Evolutionary conservation across 2,113 vertebrate species (phyloP).

Genomic region (Nothobranchius kuhntae): DNA sequence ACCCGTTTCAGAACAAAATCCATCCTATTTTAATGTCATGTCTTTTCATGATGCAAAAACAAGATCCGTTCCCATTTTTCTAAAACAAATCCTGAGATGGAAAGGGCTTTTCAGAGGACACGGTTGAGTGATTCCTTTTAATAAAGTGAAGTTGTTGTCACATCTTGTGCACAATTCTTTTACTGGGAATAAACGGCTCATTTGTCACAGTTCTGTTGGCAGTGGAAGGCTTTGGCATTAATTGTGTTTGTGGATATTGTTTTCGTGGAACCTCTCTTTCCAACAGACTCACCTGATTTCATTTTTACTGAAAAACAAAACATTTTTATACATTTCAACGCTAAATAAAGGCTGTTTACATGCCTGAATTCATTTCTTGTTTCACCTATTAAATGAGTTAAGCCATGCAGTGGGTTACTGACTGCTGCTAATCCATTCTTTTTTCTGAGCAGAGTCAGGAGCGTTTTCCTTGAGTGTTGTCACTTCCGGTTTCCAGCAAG

Average conservation of each 20-base stretch:
- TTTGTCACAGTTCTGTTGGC: slow-evolving; percentile 47
- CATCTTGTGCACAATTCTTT: slow-evolving; percentile 44
- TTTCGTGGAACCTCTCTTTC: neutral
- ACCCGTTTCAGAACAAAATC: slow-evolving; percentile 41
- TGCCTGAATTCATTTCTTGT: slow-evolving; percentile 1
- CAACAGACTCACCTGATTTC: too few relatives aligned
- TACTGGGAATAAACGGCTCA: slow-evolving; percentile 41
- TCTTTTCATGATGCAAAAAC: too few relatives aligned
- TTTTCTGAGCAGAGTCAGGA: too few relatives aligned
- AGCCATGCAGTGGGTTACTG: slow-evolving; percentile 9
- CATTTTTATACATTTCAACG: too few relatives aligned
- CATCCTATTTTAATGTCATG: slow-evolving; percentile 9
- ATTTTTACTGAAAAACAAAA: too few relatives aligned
- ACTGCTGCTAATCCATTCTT: neutral
- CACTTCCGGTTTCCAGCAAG: too few relatives aligned
- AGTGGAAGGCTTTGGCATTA: slow-evolving; percentile 9
- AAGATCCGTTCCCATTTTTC: slow-evolving; percentile 26
- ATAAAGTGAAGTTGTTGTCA: slow-evolving; percentile 24
- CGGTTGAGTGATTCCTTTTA: slow-evolving; percentile 19
- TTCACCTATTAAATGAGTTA: slow-evolving; percentile 28
- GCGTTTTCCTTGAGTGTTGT: too few relatives aligned
- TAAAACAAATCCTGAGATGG: slow-evolving; percentile 6
- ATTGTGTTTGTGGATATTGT: slow-evolving; percentile 38
- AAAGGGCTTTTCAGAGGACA: slow-evolving; percentile 9
- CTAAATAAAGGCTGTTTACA: too few relatives aligned